Conservation (phyloP, 2,888 invertebrate species). For the Epinotia bilunana region DNA sequence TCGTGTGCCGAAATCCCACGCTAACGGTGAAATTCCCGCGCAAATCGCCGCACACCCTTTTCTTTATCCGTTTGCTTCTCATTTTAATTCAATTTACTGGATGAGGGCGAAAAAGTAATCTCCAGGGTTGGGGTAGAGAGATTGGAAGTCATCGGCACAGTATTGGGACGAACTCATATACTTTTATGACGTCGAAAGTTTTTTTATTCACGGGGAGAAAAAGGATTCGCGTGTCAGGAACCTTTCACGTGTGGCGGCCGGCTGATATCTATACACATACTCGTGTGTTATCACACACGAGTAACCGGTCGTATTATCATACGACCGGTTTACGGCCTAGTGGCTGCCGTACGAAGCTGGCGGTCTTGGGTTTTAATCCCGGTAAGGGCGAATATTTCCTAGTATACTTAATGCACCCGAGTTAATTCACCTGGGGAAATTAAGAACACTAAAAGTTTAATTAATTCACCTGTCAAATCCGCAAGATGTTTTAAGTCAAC, state of each 20-base stretch:
- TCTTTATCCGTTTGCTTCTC: conserved; percentile 80
- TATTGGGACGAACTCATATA: conserved; percentile 83
- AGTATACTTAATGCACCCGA: no score
- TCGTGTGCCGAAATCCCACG: conserved; percentile 40
- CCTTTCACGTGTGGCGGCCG: conserved; percentile 61
- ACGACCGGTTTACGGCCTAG: no score
- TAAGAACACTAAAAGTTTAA: no score
- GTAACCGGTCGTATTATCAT: no score
- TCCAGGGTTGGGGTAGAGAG: conserved; percentile 80
- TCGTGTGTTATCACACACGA: no score
- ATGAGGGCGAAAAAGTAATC: conserved; percentile 82
- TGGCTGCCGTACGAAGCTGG: no score
- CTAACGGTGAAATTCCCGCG: conserved; percentile 69
- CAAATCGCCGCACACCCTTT: conserved; percentile 77
- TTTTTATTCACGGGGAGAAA: conserved; percentile 78
- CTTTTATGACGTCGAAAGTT: conserved; percentile 81
- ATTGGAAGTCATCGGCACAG: conserved; percentile 82
- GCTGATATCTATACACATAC: background rate
- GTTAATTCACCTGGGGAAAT: no score
- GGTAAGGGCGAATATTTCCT: no score
- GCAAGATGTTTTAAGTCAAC: no score
- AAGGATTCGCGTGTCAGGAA: conserved; percentile 73
- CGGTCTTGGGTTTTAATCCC: no score
- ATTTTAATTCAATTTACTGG: conserved; percentile 83
- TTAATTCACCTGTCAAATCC: no score